phyloP scores from a whole-genome alignment of 2,888 invertebrate genomes.

The Ernsta delagoae region DNA sequence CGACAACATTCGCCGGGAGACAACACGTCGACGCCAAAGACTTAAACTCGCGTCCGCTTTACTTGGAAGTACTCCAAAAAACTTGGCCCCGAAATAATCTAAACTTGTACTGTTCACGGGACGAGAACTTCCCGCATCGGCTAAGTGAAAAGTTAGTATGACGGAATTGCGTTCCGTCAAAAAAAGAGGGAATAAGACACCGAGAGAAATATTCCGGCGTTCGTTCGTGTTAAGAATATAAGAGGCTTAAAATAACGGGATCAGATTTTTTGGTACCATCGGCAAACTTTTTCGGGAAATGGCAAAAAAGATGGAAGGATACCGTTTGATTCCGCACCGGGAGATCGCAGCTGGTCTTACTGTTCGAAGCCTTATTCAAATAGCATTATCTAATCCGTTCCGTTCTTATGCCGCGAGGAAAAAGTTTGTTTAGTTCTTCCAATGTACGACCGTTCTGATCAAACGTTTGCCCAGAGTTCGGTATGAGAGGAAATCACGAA shows the following conservation, averaged over 20 bases:
- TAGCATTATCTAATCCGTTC: slow-evolving; percentile 39
- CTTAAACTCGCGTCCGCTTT: slow-evolving; percentile 46
- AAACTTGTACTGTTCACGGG: slow-evolving; percentile 61
- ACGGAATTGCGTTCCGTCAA: slow-evolving; percentile 65
- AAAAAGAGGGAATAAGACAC: slow-evolving; percentile 45
- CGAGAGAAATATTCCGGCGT: slow-evolving; percentile 47
- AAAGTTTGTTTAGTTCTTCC: slow-evolving; percentile 2
- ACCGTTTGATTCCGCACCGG: slow-evolving; percentile 28
- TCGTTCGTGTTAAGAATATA: slow-evolving; percentile 67
- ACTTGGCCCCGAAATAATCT: slow-evolving; percentile 58
- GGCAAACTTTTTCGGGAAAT: slow-evolving; percentile 39
- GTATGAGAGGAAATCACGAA: not conserved
- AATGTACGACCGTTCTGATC: not conserved
- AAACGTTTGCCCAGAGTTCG: not conserved
- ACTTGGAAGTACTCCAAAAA: slow-evolving; percentile 71
- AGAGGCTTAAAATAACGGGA: slow-evolving; percentile 74
- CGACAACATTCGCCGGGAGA: slow-evolving; percentile 5
- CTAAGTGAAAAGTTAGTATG: slow-evolving; percentile 75
- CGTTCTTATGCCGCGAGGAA: not conserved
- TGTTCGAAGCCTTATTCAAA: slow-evolving; percentile 41
- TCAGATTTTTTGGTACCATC: slow-evolving; percentile 49
- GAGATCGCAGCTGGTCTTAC: slow-evolving; percentile 39
- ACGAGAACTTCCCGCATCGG: slow-evolving; percentile 55
- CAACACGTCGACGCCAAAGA: slow-evolving; percentile 30
- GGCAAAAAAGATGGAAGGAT: slow-evolving; percentile 24